Percentiles rank a stretch among this genome's conserved stretches.
Evolutionary conservation across 2,888 invertebrate genomes (phyloP).

Genomic region (Rotaria macrura): DNA sequence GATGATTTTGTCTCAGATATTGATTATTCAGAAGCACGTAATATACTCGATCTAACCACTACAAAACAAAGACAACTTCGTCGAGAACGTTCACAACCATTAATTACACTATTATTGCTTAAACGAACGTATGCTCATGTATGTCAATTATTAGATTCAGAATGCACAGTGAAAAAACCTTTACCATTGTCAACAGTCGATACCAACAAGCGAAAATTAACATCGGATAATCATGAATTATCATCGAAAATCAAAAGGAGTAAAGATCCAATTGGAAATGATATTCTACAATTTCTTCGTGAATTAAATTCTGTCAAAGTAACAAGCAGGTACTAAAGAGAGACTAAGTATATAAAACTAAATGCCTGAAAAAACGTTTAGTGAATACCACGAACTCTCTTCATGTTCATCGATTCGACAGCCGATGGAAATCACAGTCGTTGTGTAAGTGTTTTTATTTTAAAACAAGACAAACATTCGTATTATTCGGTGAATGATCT

Average conservation of each 20-base stretch:
- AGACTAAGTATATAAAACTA: background rate
- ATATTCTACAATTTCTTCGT: background rate
- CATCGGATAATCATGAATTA: background rate
- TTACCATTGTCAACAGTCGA: background rate
- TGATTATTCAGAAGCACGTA: background rate
- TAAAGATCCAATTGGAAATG: background rate
- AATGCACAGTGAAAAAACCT: background rate
- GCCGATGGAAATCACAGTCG: background rate
- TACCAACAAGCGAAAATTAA: background rate
- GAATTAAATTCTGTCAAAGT: background rate
- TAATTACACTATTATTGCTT: background rate
- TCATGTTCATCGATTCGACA: background rate
- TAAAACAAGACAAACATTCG: background rate
- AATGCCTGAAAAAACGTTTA: background rate
- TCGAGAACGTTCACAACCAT: background rate
- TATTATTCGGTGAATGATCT: background rate
- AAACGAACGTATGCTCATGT: background rate
- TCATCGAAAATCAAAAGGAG: background rate
- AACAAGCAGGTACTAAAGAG: background rate
- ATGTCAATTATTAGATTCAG: background rate
- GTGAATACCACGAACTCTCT: background rate
- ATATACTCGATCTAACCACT: background rate
- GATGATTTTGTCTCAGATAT: background rate
- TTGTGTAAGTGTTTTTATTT: background rate
- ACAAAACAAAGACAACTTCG: background rate